A percentile compares a stretch with the other conserved stretches of the same genome.
phyloP scores from a whole-genome alignment of 2,888 invertebrate genomes.

The Druceiella hillmani region DNA sequence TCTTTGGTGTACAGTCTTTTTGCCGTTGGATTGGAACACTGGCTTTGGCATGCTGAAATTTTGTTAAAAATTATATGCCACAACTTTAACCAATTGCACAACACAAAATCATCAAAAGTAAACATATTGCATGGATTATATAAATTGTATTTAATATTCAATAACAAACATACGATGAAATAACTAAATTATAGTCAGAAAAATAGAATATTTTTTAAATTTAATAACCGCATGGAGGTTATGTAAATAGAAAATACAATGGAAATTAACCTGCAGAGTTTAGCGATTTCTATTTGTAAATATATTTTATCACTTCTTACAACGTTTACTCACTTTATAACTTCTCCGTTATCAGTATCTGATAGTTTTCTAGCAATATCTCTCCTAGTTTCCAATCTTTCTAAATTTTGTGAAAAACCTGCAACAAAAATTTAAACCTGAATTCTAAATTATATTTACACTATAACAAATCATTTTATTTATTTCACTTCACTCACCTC shows the following conservation, averaged over 20 bases:
- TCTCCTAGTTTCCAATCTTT: conserved; percentile 69
- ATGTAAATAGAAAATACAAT: conserved; percentile 44
- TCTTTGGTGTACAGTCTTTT: conserved; percentile 55
- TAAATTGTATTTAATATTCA: not conserved
- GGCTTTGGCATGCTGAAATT: conserved; percentile 73
- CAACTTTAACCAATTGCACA: conserved; percentile 23
- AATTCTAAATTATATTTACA: not conserved
- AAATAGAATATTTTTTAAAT: conserved; percentile 6
- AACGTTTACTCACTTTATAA: conserved; percentile 52
- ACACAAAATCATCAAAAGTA: conserved; percentile 16
- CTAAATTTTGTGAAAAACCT: conserved; percentile 79
- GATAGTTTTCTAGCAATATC: conserved; percentile 63
- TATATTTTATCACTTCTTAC: conserved; percentile 4
- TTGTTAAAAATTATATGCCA: conserved; percentile 23
- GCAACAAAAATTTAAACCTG: conserved; percentile 19
- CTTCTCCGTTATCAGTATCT: conserved; percentile 62
- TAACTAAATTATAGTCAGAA: conserved; percentile 3
- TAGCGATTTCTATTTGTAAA: conserved; percentile 5
- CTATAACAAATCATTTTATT: not conserved
- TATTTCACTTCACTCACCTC: conserved; percentile 50
- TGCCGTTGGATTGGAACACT: conserved; percentile 69
- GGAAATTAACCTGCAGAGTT: conserved; percentile 33
- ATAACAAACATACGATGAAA: no score
- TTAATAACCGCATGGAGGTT: conserved; percentile 35
- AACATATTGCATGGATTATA: conserved; percentile 7